Conservation (phyloP, 2,113 vertebrate species). For the Clarias macrocephalus region DNA sequence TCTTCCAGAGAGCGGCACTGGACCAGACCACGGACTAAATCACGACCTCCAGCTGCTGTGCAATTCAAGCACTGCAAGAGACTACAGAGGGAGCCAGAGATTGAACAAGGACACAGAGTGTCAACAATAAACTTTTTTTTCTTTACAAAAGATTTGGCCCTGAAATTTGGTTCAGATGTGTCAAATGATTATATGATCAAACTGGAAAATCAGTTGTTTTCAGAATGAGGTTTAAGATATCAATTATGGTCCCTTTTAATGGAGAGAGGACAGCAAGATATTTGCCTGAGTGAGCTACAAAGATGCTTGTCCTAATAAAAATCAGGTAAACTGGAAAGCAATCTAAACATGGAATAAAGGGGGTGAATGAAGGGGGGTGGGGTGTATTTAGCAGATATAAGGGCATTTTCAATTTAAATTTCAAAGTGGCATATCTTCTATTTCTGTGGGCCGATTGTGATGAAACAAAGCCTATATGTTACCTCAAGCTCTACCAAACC, state of each 20-base stretch:
- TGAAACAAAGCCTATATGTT: no score
- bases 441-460: no score
- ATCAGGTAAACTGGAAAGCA: neutral
- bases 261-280: neutral
- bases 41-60: slow-evolving; percentile 47
- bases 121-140: neutral
- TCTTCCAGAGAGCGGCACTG: slow-evolving; percentile 58
- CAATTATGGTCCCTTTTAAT: neutral
- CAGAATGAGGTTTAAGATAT: neutral
- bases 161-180: neutral
- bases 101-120: neutral
- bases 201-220: neutral
- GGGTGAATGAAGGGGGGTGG: neutral
- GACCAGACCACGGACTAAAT: slow-evolving; percentile 57
- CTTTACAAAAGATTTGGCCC: neutral
- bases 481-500: no score
- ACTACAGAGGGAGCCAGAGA: slow-evolving; percentile 48
- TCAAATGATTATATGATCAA: neutral
- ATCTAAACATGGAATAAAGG: neutral
- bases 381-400: no score
- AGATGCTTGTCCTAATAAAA: neutral
- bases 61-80: slow-evolving; percentile 62
- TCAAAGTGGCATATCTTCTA: no score
- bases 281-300: neutral
- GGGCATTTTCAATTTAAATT: no score